Base-by-base conservation (phyloP, 2,113 vertebrate genomes). In the Silurus asotus region DNA sequence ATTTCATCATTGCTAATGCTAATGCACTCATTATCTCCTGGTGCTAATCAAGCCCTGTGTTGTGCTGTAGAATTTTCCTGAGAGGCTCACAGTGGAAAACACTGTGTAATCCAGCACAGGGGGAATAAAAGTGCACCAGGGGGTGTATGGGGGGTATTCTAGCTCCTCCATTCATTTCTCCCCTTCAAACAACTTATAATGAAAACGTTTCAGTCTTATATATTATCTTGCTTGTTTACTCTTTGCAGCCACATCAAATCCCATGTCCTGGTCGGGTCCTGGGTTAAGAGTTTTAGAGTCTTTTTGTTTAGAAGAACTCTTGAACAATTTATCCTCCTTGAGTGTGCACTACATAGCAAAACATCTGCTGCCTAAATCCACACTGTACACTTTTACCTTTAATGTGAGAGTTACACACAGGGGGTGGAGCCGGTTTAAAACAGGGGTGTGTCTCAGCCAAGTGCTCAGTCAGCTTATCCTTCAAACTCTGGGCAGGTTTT, bases 11-110 rank as follows among this genome's bases (percentile, higher is more conserved):
- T 25, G 61, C 62, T 67, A 81, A 81, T n/a, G 15, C 23, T 3
- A 88, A 90, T 89, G 88, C 92, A 88, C 90, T 88, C 91, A 89
- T 92, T 92, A 93, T 92, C 91, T 90, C 81, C 88, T 92, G 91
- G 91, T 87, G 70, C 53, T 62, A 87, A 90, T 74, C 37, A 69
- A 82, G 82, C 20, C 69, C 14, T 61, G 82, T 82, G 49, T 82
- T 67, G 48, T 69, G 48, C 59, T 49, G 17, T 8, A 67, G 62
- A n/a, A 37, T 37, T 25, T 82, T 25, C 23, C 61, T 37, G 20
- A 53, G 14, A 25, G 80, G 11, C 28, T 23, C 56, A 61, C 28
- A 59, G 19, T 61, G 77, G 77, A 80, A 80, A 80, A 59, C 28
- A 80, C 61, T 80, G 56, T 80, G 77, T 80, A 80, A 80, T 61